These are phyloP conservation scores for Rhabdomys pumilio DNA, from an alignment of 2,797 vertebrate genomes.

Conservation along the genomic window DNA sequence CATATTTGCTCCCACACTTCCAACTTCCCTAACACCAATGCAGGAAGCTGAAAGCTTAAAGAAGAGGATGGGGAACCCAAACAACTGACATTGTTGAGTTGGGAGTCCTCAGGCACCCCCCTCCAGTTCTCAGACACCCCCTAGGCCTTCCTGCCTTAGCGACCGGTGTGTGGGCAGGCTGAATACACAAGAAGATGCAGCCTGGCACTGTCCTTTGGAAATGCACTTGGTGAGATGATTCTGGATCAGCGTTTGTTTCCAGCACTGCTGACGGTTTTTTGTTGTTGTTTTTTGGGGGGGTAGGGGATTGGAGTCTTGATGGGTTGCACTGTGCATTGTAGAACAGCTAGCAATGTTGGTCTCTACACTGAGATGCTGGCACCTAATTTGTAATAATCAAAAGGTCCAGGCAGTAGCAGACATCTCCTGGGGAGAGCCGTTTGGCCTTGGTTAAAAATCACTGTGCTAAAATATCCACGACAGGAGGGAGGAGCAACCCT, in stretches of 20 bases:
- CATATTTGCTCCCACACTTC: conserved; percentile 61
- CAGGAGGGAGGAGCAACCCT: background rate
- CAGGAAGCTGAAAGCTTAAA: conserved; percentile 38
- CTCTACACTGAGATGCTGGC: background rate
- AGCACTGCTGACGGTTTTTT: background rate
- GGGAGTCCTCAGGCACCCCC: conserved; percentile 60
- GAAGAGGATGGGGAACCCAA: background rate
- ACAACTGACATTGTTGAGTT: conserved; percentile 42
- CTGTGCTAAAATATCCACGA: background rate
- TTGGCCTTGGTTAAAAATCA: conserved; percentile 2
- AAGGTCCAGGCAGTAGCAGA: background rate
- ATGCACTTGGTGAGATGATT: background rate
- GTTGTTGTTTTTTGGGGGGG: no score
- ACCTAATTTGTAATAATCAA: background rate
- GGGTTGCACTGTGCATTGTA: background rate
- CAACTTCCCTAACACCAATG: conserved; percentile 46
- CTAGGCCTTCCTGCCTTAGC: conserved; percentile 46
- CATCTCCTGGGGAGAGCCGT: background rate
- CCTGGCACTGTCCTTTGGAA: conserved; percentile 44
- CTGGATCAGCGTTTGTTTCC: background rate
- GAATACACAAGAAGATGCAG: conserved; percentile 20
- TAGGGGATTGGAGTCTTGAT: background rate
- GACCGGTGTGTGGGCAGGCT: conserved; percentile 5
- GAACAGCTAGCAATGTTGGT: background rate
- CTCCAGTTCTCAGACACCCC: conserved; percentile 23